phyloP scores from a whole-genome alignment of 2,797 vertebrate genomes.

The Lithobates sylvaticus region DNA sequence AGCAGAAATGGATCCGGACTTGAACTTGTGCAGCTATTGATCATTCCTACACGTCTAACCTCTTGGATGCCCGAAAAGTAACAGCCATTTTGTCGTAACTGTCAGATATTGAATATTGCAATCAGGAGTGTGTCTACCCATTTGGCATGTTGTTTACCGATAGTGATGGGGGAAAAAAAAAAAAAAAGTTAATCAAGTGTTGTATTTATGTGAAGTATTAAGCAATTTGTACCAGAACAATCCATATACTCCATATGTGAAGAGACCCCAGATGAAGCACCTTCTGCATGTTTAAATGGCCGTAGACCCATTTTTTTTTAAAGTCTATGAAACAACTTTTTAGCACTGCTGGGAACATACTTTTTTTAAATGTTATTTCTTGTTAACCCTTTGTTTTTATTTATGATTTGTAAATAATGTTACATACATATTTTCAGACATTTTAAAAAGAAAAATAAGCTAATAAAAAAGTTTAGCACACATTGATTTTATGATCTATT shows the following conservation, averaged over 20 bases:
- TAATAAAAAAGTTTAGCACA: constrained; percentile 69
- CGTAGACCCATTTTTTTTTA: constrained; percentile 76
- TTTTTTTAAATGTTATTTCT: constrained; percentile 67
- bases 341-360: constrained; percentile 69
- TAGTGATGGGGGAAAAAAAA: constrained; percentile 68
- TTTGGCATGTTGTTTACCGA: constrained; percentile 77
- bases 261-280: constrained; percentile 62
- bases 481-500: not conserved
- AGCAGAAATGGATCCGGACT: constrained; percentile 65
- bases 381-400: constrained; percentile 73
- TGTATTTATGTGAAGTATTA: constrained; percentile 65
- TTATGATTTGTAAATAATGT: constrained; percentile 80
- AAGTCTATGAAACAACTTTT: constrained; percentile 71
- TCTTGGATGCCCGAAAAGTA: constrained; percentile 65
- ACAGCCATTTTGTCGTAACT: constrained; percentile 69
- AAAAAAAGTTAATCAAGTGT: constrained; percentile 70
- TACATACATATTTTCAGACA: constrained; percentile 71
- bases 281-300: constrained; percentile 74
- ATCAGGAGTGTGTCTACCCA: constrained; percentile 66
- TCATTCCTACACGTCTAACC: constrained; percentile 63
- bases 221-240: constrained; percentile 65
- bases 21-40: constrained; percentile 87
- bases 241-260: constrained; percentile 69
- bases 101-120: constrained; percentile 64
- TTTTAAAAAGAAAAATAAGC: constrained; percentile 67